Evolutionary conservation across 2,113 vertebrate species (phyloP), one percentile per base, ranked within the genome.

Genomic region (Coracopsis vasa): DNA sequence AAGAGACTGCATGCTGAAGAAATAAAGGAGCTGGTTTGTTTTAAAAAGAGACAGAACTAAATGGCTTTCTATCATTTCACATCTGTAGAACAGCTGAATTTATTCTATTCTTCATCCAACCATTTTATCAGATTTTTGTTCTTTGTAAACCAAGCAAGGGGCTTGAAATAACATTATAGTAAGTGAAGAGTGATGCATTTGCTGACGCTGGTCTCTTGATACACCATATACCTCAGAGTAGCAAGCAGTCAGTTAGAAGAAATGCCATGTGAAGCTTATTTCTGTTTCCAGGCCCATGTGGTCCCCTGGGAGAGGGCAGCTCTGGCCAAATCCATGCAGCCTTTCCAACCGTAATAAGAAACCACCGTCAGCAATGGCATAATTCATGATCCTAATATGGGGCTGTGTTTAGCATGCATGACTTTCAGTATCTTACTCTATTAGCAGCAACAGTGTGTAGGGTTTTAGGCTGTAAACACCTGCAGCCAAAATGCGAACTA

Each of bases 51-150:
- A 7, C 90, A 86, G 53, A 70, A 69, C 54, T 39, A 47, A 82
- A 77, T 20, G 23, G 58, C 39, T 79, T 75, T 44, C 53, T 54
- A 6, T 31, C 47, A 62, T 78, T 74, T 29, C 87, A 87, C 96
- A 96, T 93, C 92, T 97, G 96, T 10, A 66, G 23, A 53, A 41
- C 95, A 97, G 92, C 94, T 97, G 97, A 72, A 19, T 77, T 45
- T 72, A n/a, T 8, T 61, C 74, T 14, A n/a, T 16, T 48, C 79
- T 79, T 35, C 69, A 67, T 35, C 56, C 84, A 70, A 29, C 8
- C 15, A 1, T 80, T 92, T 71, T 29, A 28, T 77, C 31, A 21
- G 41, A 2, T 51, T 93, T 80, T 53, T 88, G 54, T 51, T 44
- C 95, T 90, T 44, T 86, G 82, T 27, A 45, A 73, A 75, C 35